These are phyloP conservation scores for Epizoanthus stellaris DNA, from an alignment of 92 coral and sea anemone genomes.

Conservation along the genomic window DNA sequence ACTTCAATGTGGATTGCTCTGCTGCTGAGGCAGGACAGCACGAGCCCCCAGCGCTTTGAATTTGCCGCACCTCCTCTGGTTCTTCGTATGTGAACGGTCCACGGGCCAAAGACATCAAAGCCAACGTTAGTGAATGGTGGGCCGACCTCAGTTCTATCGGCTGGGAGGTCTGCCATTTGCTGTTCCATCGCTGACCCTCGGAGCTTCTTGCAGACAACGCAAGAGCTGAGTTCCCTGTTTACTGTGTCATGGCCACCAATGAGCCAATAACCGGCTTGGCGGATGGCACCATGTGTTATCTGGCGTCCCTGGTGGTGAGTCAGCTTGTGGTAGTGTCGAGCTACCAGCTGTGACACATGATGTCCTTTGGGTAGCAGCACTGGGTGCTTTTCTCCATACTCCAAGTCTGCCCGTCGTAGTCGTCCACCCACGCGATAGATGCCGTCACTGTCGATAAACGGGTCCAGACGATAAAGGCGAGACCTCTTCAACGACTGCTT, in stretches of 20 bases:
- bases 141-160: constrained; percentile 1
- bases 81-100: constrained; percentile 34
- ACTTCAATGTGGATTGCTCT: constrained; percentile 40
- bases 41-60: constrained; percentile 30
- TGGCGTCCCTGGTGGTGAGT: neutral
- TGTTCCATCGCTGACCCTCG: constrained; percentile 13
- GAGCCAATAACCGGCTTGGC: neutral
- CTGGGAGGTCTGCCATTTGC: constrained; percentile 35
- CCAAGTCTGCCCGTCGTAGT: constrained; percentile 34
- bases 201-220: constrained; percentile 17
- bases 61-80: constrained; percentile 40
- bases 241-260: neutral
- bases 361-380: constrained; percentile 37
- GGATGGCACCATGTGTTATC: neutral
- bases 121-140: constrained; percentile 28
- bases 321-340: neutral
- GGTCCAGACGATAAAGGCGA: constrained; percentile 41
- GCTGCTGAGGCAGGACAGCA: constrained; percentile 27
- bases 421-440: constrained; percentile 35
- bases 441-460: constrained; percentile 33
- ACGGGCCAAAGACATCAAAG: constrained; percentile 30
- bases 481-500: constrained; percentile 28
- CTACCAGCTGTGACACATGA: constrained; percentile 3
- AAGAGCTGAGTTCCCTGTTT: neutral
- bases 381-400: constrained; percentile 40